A percentile compares a stretch with the other conserved stretches of the same genome.
phyloP scores from a whole-genome alignment of 1,140 invertebrate species.

The Samia ricini region DNA sequence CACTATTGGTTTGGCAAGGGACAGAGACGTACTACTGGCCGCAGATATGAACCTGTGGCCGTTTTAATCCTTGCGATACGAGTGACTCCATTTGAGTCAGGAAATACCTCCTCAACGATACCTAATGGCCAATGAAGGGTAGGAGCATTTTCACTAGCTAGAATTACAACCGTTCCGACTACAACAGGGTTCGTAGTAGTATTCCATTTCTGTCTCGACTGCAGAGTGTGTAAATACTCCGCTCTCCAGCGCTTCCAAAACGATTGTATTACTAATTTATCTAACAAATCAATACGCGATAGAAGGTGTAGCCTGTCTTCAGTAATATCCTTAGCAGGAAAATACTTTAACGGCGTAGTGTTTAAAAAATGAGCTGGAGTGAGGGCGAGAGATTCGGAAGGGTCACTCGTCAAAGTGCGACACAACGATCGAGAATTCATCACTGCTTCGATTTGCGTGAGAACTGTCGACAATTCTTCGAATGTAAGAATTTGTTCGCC shows the following conservation, averaged over 20 bases:
- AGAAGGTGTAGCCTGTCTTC: neutral
- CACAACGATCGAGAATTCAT: slow-evolving; percentile 10
- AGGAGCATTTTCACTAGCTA: slow-evolving; percentile 17
- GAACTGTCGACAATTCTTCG: slow-evolving; percentile 8
- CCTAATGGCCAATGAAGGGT: slow-evolving; percentile 22
- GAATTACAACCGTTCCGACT: slow-evolving; percentile 15
- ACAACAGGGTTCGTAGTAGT: slow-evolving; percentile 8
- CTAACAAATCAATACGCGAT: neutral
- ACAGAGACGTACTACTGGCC: slow-evolving; percentile 12
- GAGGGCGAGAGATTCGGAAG: no score
- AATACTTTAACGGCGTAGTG: slow-evolving; percentile 16
- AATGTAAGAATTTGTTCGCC: slow-evolving; percentile 4
- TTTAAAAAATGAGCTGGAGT: slow-evolving; percentile 18
- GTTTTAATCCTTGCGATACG: slow-evolving; percentile 13
- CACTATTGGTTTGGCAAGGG: slow-evolving; percentile 15
- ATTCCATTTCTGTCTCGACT: slow-evolving; percentile 2
- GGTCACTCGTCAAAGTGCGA: neutral
- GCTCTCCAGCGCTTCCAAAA: no score
- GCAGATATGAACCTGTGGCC: slow-evolving; percentile 7
- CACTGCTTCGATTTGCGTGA: slow-evolving; percentile 10
- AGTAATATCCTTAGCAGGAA: slow-evolving; percentile 7
- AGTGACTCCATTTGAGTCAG: slow-evolving; percentile 11
- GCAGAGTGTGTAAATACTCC: slow-evolving; percentile 8
- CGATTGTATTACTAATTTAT: no score
- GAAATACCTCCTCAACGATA: slow-evolving; percentile 16